Evolutionary conservation across 2,888 invertebrate species (phyloP), one percentile per base, ranked within the genome.

Genomic region (Tetheella fluctuosa): DNA sequence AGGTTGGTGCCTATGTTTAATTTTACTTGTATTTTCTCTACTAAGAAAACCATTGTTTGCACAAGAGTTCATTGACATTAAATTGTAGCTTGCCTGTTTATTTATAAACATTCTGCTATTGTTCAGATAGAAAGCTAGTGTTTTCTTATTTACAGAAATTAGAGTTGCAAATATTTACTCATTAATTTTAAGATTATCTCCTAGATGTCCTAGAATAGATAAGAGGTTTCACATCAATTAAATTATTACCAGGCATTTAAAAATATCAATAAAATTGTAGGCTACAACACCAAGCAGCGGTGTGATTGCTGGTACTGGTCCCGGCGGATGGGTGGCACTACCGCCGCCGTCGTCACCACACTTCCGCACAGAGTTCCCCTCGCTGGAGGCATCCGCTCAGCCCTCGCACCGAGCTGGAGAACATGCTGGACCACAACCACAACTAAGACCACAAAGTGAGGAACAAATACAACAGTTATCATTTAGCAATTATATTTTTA

Each of bases 331-430:
- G 93, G 93, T 88, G 66, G 78, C 92, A 12, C 89, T 94, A 59
- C 95, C 95, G 56, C 95, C 95, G 42, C 94, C 96, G 65, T 96
- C 96, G 77, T 96, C 97, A 88, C 97, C 97, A 77, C 97, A 97
- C 91, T 98, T 98, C 94, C 98, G 98, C 93, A 97, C 98, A 95
- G 99, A 99, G 94, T 99, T 99, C 94, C 99, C 99, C 84, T 97
- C 97, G 85, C 88, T 95, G 78, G 94, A 94, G 85, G 94, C 94
- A 74, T 91, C 94, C 80, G 94, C 93, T 67, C 97, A 97, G 93
- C 96, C 97, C 80, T 86, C 90, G 73, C 92, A 91, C 79, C 89
- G 93, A 70, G 80, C 88, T 71, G 73, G 88, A 80, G 91, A 91
- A 65, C 90, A 90, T 82, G 74, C 86, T 64, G 74, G 74, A 63